These are phyloP conservation scores for Ennomos fuscantarius DNA, from an alignment of 2,888 invertebrate species.

Conservation along the genomic window DNA sequence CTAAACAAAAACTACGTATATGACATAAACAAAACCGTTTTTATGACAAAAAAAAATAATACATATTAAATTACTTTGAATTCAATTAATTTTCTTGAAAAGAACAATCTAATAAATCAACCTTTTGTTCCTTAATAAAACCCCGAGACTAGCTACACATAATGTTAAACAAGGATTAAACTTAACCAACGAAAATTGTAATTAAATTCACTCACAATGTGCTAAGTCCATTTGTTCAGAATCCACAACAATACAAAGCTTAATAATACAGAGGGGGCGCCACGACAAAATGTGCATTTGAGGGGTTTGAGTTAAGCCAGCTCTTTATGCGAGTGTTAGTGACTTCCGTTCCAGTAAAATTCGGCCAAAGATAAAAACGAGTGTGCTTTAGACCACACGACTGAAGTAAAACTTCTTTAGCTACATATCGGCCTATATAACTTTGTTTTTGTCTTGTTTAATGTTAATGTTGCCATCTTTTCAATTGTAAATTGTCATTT, in stretches of 20 bases:
- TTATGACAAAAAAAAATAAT: too few species aligned
- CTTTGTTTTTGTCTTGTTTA: too few species aligned
- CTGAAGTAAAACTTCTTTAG: too few species aligned
- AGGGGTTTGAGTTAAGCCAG: constrained; percentile 1
- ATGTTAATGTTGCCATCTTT: too few species aligned
- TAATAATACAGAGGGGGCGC: constrained; percentile 22
- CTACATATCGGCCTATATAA: too few species aligned
- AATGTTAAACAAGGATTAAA: constrained; percentile 23
- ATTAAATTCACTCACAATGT: constrained; percentile 39
- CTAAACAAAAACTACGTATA: too few species aligned
- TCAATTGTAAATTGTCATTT: too few species aligned
- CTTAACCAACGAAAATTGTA: constrained; percentile 33
- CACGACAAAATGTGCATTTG: constrained; percentile 17
- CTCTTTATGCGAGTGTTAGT: not conserved
- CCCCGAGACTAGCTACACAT: constrained; percentile 1
- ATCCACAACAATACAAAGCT: constrained; percentile 37
- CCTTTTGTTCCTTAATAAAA: constrained; percentile 1
- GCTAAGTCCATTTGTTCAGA: constrained; percentile 39
- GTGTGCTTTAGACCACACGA: too few species aligned
- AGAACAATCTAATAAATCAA: constrained; percentile 14
- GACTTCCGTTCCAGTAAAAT: constrained; percentile 3
- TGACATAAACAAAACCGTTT: too few species aligned
- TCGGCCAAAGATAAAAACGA: too few species aligned
- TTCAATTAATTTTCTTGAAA: not conserved
- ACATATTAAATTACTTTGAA: too few species aligned